These are phyloP conservation scores for Macrostomum lignano DNA, from an alignment of 1,140 invertebrate species.

Conservation along the genomic window DNA sequence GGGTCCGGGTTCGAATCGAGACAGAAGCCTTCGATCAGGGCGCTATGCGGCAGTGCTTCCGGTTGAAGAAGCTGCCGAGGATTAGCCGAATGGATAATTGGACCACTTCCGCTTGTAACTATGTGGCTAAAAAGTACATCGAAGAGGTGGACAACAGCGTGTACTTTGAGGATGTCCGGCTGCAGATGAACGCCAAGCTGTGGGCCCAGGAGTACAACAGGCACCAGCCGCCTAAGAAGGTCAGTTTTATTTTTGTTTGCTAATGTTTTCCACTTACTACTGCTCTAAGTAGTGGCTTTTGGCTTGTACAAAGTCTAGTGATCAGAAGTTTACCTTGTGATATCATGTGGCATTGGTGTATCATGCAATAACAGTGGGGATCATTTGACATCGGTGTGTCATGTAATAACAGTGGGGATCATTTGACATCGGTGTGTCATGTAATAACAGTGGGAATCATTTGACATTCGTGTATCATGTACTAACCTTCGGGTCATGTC, in stretches of 20 bases:
- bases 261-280: too few relatives aligned
- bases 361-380: too few relatives aligned
- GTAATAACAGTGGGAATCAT: too few relatives aligned
- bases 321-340: neutral
- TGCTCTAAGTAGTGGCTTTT: neutral
- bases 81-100: too few relatives aligned
- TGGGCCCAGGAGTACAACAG: conserved; percentile 37
- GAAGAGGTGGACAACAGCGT: conserved; percentile 27
- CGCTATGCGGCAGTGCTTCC: conserved; percentile 34
- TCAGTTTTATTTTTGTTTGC: conserved; percentile 14
- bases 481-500: too few relatives aligned
- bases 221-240: conserved; percentile 36
- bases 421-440: too few relatives aligned
- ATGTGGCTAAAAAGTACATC: conserved; percentile 35
- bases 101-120: too few relatives aligned
- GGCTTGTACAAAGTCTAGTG: neutral
- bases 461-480: too few relatives aligned
- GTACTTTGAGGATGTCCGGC: conserved; percentile 34
- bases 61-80: too few relatives aligned
- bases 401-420: too few relatives aligned
- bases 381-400: too few relatives aligned
- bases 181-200: conserved; percentile 37
- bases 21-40: conserved; percentile 31
- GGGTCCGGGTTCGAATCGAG: conserved; percentile 30
- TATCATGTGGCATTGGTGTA: too few relatives aligned